Evolutionary conservation across 2,888 invertebrate genomes (phyloP).

Genomic region (Caenorhabditis doughertyi): DNA sequence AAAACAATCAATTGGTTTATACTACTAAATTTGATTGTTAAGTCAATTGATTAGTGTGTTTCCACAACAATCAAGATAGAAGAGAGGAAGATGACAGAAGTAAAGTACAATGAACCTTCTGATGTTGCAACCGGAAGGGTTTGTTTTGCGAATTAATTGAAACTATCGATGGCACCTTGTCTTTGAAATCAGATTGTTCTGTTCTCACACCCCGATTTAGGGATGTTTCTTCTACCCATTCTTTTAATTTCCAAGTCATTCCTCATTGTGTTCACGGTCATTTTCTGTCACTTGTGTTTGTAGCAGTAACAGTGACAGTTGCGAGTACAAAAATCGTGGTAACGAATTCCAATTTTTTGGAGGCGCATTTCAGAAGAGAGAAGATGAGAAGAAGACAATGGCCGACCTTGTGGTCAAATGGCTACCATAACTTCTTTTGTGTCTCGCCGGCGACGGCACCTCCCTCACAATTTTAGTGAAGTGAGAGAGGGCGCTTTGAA

Average conservation of each 20-base stretch:
- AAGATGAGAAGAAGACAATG: conserved; percentile 59
- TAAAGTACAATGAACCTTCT: conserved; percentile 40
- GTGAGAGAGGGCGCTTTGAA: conserved; percentile 36
- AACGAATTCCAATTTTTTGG: conserved; percentile 38
- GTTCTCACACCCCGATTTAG: too few species aligned
- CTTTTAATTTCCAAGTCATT: conserved; percentile 5
- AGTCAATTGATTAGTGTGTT: conserved; percentile 20
- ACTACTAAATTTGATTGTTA: not conserved
- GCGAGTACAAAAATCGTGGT: conserved; percentile 52
- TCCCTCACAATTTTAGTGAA: conserved; percentile 45
- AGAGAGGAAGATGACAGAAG: not conserved
- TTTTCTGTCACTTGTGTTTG: conserved; percentile 7
- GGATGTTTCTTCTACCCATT: not conserved
- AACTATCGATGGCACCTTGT: conserved; percentile 18
- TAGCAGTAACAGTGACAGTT: conserved; percentile 36
- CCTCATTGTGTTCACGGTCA: conserved; percentile 61
- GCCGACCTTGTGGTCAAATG: conserved; percentile 64
- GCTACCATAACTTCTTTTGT: conserved; percentile 64
- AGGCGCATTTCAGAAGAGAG: conserved; percentile 14
- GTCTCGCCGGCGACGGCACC: conserved; percentile 55
- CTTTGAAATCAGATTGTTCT: conserved; percentile 29
- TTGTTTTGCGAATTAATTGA: not conserved
- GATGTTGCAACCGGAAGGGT: not conserved
- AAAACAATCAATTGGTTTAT: not conserved
- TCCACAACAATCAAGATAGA: conserved; percentile 18